Percentiles rank a stretch among this genome's conserved stretches.
These are phyloP conservation scores for Trypoxylus dichotomus DNA, from an alignment of 1,140 invertebrate species.

Conservation along the genomic window DNA sequence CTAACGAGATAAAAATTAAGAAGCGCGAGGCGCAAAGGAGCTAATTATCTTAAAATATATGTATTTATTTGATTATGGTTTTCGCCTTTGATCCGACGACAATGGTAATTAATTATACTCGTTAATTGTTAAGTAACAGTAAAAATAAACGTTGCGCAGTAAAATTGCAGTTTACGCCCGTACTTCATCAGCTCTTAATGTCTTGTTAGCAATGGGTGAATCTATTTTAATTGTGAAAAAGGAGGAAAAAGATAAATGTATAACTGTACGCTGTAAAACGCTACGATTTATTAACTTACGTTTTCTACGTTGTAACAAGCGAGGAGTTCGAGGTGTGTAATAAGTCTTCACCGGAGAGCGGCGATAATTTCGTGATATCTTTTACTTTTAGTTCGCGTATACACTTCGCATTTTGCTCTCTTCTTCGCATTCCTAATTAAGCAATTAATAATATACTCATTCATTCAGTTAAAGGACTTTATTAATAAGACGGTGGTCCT, in stretches of 20 bases:
- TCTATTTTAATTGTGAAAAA: background rate
- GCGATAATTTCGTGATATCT: background rate
- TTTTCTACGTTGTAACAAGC: background rate
- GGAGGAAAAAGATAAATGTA: background rate
- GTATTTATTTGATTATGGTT: background rate
- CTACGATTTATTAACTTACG: background rate
- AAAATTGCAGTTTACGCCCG: background rate
- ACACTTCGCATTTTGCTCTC: background rate
- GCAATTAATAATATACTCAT: too few species aligned
- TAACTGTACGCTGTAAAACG: background rate
- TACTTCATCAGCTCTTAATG: background rate
- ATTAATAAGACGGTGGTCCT: too few species aligned
- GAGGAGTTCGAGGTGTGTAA: background rate
- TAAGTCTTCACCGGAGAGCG: background rate
- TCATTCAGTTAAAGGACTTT: too few species aligned
- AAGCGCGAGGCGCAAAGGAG: background rate
- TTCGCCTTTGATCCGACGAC: background rate
- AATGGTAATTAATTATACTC: background rate
- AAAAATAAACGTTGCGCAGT: background rate
- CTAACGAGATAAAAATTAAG: background rate
- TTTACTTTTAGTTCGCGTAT: background rate
- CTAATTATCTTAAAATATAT: background rate
- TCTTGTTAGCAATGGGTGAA: background rate
- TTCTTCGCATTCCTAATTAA: background rate
- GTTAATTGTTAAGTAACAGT: background rate